Evolutionary conservation across 2,113 vertebrate genomes (phyloP).

Genomic region (Mirounga angustirostris): DNA sequence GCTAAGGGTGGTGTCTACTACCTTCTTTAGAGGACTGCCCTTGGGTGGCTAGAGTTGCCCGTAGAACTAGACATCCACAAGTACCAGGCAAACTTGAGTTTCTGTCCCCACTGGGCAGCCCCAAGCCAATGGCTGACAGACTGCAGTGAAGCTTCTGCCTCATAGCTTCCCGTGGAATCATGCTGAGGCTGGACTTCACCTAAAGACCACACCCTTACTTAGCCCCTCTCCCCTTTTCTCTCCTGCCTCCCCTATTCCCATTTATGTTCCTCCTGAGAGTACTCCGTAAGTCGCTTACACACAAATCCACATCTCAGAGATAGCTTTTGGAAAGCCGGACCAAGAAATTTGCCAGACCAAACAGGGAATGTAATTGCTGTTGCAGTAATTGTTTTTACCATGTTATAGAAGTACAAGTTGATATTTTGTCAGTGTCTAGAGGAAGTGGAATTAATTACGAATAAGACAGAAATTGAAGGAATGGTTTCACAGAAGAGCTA

Average conservation of each 20-base stretch:
- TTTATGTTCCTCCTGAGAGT: not conserved
- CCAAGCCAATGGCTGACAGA: not conserved
- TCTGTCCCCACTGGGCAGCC: not conserved
- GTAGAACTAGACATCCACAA: not conserved
- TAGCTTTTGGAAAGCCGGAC: not conserved
- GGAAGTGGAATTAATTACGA: not conserved
- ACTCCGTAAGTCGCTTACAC: not conserved
- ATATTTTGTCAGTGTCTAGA: not conserved
- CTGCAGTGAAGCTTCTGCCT: not conserved
- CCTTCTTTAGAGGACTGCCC: not conserved
- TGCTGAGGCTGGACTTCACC: not conserved
- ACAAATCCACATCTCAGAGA: not conserved
- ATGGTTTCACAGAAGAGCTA: constrained; percentile 25
- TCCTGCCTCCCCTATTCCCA: not conserved
- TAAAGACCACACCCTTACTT: not conserved
- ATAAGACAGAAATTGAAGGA: constrained; percentile 25
- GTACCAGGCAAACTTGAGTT: not conserved
- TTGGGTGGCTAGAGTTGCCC: not conserved
- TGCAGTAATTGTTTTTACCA: not conserved
- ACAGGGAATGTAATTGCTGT: not conserved
- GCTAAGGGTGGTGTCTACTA: not conserved
- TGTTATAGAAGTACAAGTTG: not conserved
- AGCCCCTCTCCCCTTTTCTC: not conserved
- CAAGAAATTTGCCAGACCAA: not conserved
- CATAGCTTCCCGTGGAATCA: not conserved